phyloP scores from a whole-genome alignment of 2,113 vertebrate genomes.

The Gopherus flavomarginatus region DNA sequence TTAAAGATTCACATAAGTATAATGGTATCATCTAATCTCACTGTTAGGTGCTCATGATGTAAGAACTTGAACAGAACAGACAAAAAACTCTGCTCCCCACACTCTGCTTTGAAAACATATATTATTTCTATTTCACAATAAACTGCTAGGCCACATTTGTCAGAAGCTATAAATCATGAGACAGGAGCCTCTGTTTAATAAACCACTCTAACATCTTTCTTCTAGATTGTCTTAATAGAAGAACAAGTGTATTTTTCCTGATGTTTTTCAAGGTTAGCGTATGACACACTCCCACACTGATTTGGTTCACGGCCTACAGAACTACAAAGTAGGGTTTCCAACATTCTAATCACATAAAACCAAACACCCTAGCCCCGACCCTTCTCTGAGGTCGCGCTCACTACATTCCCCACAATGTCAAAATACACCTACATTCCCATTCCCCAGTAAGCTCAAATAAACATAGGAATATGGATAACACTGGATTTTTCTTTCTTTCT shows the following conservation, averaged over 20 bases:
- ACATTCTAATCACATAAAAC: no score
- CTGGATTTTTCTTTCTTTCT: neutral
- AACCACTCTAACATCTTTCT: neutral
- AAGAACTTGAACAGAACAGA: neutral
- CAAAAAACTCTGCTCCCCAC: neutral
- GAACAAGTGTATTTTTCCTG: neutral
- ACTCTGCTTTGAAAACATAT: neutral
- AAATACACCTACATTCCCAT: fast-evolving
- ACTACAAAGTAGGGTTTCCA: neutral
- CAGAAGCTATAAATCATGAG: neutral
- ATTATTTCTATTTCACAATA: neutral
- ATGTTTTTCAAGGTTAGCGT: neutral
- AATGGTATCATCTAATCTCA: neutral
- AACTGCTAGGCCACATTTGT: neutral
- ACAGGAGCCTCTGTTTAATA: neutral
- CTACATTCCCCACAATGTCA: neutral
- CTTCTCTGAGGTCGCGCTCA: no score
- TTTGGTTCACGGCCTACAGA: neutral
- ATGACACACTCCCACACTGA: neutral
- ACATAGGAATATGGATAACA: neutral
- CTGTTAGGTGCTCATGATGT: neutral
- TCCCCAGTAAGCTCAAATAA: neutral
- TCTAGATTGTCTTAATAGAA: neutral
- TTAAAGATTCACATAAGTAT: neutral
- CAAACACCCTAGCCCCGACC: no score